Conservation (phyloP, 2,888 invertebrate genomes). For the Leucophora obtusa region DNA sequence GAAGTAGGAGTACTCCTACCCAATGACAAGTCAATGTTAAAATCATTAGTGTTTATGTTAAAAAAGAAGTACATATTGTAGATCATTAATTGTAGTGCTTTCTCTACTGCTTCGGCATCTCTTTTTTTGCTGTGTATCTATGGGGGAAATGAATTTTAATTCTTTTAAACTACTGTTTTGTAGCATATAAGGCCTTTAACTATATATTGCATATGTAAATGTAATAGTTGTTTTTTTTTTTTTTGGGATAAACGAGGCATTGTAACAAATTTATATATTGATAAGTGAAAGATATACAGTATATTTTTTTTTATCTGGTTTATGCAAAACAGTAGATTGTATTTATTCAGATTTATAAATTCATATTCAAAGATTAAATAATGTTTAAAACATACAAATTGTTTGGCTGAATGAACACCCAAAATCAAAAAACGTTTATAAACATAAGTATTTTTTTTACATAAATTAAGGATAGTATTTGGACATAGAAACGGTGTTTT, state of each 20-base stretch:
- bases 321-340: conserved; percentile 57
- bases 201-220: neutral
- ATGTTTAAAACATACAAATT: conserved; percentile 50
- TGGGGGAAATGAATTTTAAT: no score
- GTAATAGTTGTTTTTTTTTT: neutral
- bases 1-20: no score
- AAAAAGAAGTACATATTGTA: no score
- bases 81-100: no score
- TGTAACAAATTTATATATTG: conserved; percentile 16
- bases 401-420: conserved; percentile 40
- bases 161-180: no score
- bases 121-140: no score
- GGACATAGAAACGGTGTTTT: no score
- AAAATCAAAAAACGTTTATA: conserved; percentile 21
- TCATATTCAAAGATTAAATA: conserved; percentile 51
- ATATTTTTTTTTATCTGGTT: conserved; percentile 8
- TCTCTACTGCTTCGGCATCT: no score
- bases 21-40: no score
- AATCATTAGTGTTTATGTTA: no score
- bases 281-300: conserved; percentile 49
- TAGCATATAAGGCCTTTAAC: conserved; percentile 27
- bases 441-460: neutral
- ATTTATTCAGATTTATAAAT: conserved; percentile 43
- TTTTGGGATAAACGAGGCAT: conserved; percentile 1
- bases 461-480: neutral